Evolutionary conservation across 2,113 vertebrate genomes (phyloP).

Genomic region (Spea bombifrons): DNA sequence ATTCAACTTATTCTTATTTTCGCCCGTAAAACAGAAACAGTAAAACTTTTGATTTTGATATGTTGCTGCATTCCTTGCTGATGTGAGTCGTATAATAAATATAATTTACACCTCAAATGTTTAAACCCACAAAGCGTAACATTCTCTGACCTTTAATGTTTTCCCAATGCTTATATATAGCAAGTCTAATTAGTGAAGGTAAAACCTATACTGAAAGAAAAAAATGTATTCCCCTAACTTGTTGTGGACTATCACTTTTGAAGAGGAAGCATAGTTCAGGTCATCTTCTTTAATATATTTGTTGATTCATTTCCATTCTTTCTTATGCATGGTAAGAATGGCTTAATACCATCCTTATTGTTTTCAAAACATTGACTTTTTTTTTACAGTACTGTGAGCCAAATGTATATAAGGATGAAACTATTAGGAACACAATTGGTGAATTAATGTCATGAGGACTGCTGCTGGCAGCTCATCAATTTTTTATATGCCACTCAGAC

Average conservation of each 20-base stretch:
- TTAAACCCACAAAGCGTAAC: slow-evolving; percentile 9
- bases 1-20: too few relatives aligned
- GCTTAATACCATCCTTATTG: slow-evolving; percentile 61
- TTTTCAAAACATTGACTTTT: slow-evolving; percentile 68
- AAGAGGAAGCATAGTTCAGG: slow-evolving; percentile 53
- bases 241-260: background rate
- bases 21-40: background rate
- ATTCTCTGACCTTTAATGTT: slow-evolving; percentile 23
- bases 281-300: slow-evolving; percentile 63
- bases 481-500: slow-evolving; percentile 99
- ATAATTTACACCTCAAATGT: background rate
- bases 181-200: slow-evolving; percentile 32
- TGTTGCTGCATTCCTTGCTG: background rate
- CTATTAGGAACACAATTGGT: slow-evolving; percentile 88
- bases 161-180: slow-evolving; percentile 3
- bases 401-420: slow-evolving; percentile 80
- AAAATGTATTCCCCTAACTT: slow-evolving; percentile 51
- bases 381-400: slow-evolving; percentile 63
- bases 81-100: background rate
- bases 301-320: slow-evolving; percentile 52
- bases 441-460: slow-evolving; percentile 92
- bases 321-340: slow-evolving; percentile 49
- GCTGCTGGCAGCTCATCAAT: slow-evolving; percentile 98
- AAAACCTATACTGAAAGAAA: background rate
- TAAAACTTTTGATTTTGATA: background rate